phyloP scores from a whole-genome alignment of 2,113 vertebrate species.

The Psettodes erumei region DNA sequence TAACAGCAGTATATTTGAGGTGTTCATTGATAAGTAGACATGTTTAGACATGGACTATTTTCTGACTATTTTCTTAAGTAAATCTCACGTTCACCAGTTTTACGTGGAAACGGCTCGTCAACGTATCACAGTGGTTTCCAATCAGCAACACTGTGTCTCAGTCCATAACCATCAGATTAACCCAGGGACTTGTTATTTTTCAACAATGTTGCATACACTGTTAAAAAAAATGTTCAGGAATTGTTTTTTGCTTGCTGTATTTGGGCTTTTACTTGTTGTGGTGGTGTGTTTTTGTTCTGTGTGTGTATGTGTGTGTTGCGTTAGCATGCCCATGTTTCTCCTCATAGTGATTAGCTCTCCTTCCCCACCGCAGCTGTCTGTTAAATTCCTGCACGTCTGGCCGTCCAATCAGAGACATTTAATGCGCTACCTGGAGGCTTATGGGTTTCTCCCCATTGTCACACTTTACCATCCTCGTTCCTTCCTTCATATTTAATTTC shows the following conservation, averaged over 20 bases:
- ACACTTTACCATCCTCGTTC: neutral
- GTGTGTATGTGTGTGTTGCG: constrained; percentile 9
- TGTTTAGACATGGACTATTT: neutral
- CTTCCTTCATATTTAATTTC: neutral
- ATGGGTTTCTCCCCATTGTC: neutral
- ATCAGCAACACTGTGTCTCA: neutral
- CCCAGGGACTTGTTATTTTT: neutral
- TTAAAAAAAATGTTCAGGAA: constrained; percentile 6
- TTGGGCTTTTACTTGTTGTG: constrained; percentile 24
- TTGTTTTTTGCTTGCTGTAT: constrained; percentile 17
- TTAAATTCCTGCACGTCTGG: constrained; percentile 42
- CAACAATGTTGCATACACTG: neutral
- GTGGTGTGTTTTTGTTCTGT: constrained; percentile 9
- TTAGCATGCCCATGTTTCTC: constrained; percentile 10
- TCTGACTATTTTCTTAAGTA: no score
- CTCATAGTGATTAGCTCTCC: constrained; percentile 14
- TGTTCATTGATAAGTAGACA: neutral
- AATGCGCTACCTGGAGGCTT: neutral
- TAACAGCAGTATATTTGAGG: neutral
- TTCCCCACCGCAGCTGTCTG: constrained; percentile 10
- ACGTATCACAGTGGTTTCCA: neutral
- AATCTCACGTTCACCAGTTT: neutral
- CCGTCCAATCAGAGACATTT: neutral
- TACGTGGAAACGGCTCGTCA: no score
- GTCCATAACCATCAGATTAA: neutral